phyloP scores from a whole-genome alignment of 2,797 vertebrate species.

The Borostomias antarcticus region DNA sequence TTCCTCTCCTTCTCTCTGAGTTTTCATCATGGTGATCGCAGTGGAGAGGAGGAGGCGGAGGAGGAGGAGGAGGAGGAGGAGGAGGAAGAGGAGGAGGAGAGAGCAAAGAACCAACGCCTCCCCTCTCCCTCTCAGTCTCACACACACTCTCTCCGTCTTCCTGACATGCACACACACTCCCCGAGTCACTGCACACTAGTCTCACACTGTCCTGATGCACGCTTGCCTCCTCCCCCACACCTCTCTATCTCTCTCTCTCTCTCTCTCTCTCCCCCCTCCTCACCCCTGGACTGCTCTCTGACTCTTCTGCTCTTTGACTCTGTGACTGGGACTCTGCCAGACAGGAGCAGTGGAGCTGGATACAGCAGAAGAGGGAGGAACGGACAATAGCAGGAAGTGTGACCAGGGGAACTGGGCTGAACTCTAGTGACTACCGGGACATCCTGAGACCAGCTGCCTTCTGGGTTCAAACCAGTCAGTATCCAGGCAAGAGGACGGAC shows the following conservation, averaged over 20 bases:
- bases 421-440: constrained; percentile 31
- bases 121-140: constrained; percentile 40
- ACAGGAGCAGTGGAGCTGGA: constrained; percentile 7
- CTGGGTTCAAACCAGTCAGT: constrained; percentile 29
- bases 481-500: constrained; percentile 18
- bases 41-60: too few species aligned
- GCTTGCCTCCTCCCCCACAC: too few species aligned
- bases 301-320: not conserved
- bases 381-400: constrained; percentile 77
- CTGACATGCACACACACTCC: constrained; percentile 42
- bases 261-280: constrained; percentile 4
- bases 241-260: constrained; percentile 12
- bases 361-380: constrained; percentile 9
- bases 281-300: constrained; percentile 4
- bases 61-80: constrained; percentile 29
- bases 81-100: constrained; percentile 35
- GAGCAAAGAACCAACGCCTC: constrained; percentile 31
- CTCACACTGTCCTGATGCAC: constrained; percentile 23
- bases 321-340: constrained; percentile 6
- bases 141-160: constrained; percentile 42
- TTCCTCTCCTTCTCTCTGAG: constrained; percentile 31
- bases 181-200: constrained; percentile 26
- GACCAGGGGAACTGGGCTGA: constrained; percentile 36
- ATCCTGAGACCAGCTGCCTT: constrained; percentile 36
- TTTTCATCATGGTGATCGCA: constrained; percentile 27